phyloP scores from a whole-genome alignment of 1,140 invertebrate genomes.

The Matsumurasca onukii region DNA sequence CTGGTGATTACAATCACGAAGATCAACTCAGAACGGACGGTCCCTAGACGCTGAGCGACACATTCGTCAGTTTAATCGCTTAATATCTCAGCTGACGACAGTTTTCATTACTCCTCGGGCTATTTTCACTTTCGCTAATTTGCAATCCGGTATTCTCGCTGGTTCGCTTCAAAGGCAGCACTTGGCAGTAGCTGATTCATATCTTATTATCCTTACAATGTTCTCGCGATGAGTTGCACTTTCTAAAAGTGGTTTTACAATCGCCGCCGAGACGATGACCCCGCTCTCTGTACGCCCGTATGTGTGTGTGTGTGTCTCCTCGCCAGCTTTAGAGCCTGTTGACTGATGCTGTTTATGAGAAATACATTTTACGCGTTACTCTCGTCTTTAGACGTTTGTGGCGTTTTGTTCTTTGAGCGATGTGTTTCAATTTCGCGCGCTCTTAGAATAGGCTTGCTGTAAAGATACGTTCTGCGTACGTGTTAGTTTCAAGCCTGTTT shows the following conservation, averaged over 20 bases:
- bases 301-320: not conserved
- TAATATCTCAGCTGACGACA: conserved; percentile 3
- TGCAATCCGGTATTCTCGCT: not conserved
- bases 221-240: no score
- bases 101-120: not conserved
- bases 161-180: no score
- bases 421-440: no score
- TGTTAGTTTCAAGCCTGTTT: no score
- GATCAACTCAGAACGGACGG: no score
- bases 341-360: not conserved
- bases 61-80: conserved; percentile 2
- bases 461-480: no score
- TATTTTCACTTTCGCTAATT: conserved; percentile 2
- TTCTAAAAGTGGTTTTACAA: not conserved
- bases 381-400: no score
- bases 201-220: not conserved
- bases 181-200: not conserved
- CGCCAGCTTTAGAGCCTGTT: not conserved
- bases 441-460: no score
- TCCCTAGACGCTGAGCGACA: no score
- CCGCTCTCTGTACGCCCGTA: not conserved
- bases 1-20: no score
- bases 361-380: no score
- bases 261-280: not conserved
- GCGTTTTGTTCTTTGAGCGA: no score